Evolutionary conservation across 2,113 vertebrate genomes (phyloP), one percentile per base, ranked within the genome.

Genomic region (Aegypius monachus): DNA sequence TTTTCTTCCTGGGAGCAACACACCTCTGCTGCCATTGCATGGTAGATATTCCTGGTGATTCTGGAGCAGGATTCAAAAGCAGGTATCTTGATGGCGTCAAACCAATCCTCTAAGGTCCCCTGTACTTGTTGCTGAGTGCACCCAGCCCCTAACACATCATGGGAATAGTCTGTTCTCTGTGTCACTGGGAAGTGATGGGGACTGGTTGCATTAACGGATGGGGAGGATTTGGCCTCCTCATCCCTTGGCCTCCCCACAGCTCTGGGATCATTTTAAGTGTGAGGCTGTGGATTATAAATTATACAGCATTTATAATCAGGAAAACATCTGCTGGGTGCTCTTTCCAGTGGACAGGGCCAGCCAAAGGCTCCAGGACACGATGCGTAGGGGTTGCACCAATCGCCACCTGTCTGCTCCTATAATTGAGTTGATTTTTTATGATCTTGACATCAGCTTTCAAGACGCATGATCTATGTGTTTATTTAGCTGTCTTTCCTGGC

Each of bases 351-450:
- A 96, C 95, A 95, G 97, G 97, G 97, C 97, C 95, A 97, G 95
- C 95, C 95, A 36, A 95, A 97, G 97, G 93, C 97, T 98, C 87
- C 97, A 95, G 96, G 97, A 98, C 98, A 97, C 58, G 45, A 82
- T 45, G 91, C 10, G 71, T 93, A 95, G 97, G 96, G 97, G 96
- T 97, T 96, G 95, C 95, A 97, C 96, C 97, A 97, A 97, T 98
- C 88, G 22, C 97, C 96, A 98, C 98, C 98, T 98, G 97, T 98
- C 98, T 98, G 95, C 95, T 98, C 94, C 97, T 95, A 98, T 98
- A 98, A 98, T 97, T 56, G 55, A 98, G 95, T 97, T 98, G 97
- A 97, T 97, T 98, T 98, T 98, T 97, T 98, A 97, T 45, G 86
- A 93, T 97, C 96, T 95, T 98, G 97, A 98, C 97, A 98, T 96